Base-by-base conservation (phyloP, 2,113 vertebrate genomes). In the Megaleporinus macrocephalus region DNA sequence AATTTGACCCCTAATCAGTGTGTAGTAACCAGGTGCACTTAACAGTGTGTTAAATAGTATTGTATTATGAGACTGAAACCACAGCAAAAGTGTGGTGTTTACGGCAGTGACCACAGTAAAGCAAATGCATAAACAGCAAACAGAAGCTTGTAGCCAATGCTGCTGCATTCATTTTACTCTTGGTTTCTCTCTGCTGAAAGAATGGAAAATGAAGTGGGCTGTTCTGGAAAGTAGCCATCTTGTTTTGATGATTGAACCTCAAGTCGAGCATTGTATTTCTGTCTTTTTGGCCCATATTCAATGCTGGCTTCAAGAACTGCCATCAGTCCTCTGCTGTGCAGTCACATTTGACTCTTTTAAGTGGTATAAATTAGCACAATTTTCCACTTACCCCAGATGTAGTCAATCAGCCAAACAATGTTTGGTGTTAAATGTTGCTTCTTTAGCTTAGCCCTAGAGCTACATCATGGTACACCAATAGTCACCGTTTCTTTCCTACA, bases 51-150 rank as follows among this genome's bases (percentile, higher is more conserved):
- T 65, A 27, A 65, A 65, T 16, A 6, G 26, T 65, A 29, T 27
- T 29, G 14, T 15, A 65, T 1, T 1, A 66, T 33, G 36, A 36
- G 36, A 36, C 36, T 7, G 7, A 36, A 36, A 36, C 36, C 36
- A 36, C 36, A 15, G 27, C 27, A 30, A 16, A 0, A 63, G 14
- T 18, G 51, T 53, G 51, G 16, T 18, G 16, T 5, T 53, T 16
- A 18, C 18, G n/a, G 71, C 33, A 84, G 89, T 91, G 89, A 87
- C 87, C 89, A 89, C 88, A 87, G 89, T 88, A 87, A 91, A 74
- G 84, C 85, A 76, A 82, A 73, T 83, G 88, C 81, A 77, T 87
- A 84, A 87, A 89, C 80, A 86, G 70, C 65, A 87, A 89, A 88
- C 86, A 87, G 78, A 71, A 87, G 79, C 65, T 69, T 71, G 77